Percentiles rank a stretch among this genome's conserved stretches.
These are phyloP conservation scores for Drosophila maculinotata DNA, from an alignment of 2,888 invertebrate genomes.

Conservation along the genomic window DNA sequence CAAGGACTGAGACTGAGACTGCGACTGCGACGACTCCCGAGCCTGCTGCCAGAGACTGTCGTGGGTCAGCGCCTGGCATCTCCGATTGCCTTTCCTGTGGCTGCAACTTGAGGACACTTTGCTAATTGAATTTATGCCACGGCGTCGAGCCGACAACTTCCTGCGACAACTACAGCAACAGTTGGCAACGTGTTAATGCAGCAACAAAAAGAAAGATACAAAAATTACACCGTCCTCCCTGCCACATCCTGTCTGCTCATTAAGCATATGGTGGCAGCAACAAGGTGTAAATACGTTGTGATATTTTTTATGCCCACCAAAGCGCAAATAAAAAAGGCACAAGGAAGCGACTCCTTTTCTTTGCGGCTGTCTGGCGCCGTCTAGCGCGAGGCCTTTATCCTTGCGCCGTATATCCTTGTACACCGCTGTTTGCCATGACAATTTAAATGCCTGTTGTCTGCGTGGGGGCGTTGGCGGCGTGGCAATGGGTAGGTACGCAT, in stretches of 20 bases:
- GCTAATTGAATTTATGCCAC: slow-evolving; percentile 79
- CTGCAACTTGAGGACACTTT: slow-evolving; percentile 65
- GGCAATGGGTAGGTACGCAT: slow-evolving; percentile 4
- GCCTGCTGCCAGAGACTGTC: no score
- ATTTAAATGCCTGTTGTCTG: slow-evolving; percentile 76
- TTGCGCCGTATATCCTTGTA: slow-evolving; percentile 34
- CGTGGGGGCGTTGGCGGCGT: slow-evolving; percentile 9
- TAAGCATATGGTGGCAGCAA: slow-evolving; percentile 74
- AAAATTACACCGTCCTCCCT: slow-evolving; percentile 10
- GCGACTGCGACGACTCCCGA: slow-evolving; percentile 12
- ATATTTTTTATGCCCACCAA: slow-evolving; percentile 52
- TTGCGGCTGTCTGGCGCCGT: no score
- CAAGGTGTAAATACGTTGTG: slow-evolving; percentile 76
- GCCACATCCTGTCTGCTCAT: slow-evolving; percentile 64
- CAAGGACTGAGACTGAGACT: slow-evolving; percentile 1
- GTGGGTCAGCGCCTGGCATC: slow-evolving; percentile 50
- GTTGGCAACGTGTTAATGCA: slow-evolving; percentile 78
- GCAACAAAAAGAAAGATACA: slow-evolving; percentile 31
- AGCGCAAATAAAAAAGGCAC: slow-evolving; percentile 51
- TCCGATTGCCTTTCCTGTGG: slow-evolving; percentile 56
- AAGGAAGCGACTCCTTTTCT: slow-evolving; percentile 33
- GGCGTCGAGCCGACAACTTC: slow-evolving; percentile 71
- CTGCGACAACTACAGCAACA: slow-evolving; percentile 63
- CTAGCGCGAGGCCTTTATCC: no score
- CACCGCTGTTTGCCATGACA: slow-evolving; percentile 59